Base-by-base conservation (phyloP, 2,888 invertebrate species). In the Platynereis dumerilii region DNA sequence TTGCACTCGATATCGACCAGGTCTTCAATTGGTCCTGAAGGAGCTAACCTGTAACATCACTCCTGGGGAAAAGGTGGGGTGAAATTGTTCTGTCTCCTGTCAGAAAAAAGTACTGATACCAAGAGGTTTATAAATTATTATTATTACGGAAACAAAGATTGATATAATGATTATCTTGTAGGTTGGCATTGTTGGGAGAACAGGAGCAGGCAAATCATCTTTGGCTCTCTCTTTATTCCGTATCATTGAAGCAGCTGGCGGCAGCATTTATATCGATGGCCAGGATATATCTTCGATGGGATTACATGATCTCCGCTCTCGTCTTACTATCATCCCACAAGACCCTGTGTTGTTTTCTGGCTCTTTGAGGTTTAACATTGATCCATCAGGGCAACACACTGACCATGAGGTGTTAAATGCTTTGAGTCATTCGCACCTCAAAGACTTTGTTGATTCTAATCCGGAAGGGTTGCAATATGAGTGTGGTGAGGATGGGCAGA, bases 281-380 rank as follows among this genome's bases (percentile, higher is more conserved):
- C 15, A 45, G n/a, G 22, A 29, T 7, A 26, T 20, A 34, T 39
- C 24, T 7, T 20, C 20, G 2, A 22, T 34, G 34, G 22, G 58
- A 17, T 34, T 69, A 17, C 69, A 69, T 29, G 68, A 69, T 45
- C 70, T 81, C 20, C 67, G 80, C 34, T 72, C 72, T 48, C 76
- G 75, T n/a, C 45, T 72, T 24, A 72, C 72, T 2, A 68, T 72
- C 26, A 72, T 72, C 26, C 72, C 72, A 15, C 68, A 82, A 81
- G 82, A 82, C 66, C 80, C 82, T 17, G 80, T 82, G 15, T 68
- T 82, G 42, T 82, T 82, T 69, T 80, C 80, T 58, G 83, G 82
- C 12, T 72, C 76, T 12, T 69, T 84, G 48, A 70, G 83, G 22
- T 79, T 82, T 76, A 85, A 85, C 69, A 70, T 85, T 2, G 83